These are phyloP conservation scores for Merluccius polli DNA, from an alignment of 2,797 vertebrate genomes.

Conservation along the genomic window DNA sequence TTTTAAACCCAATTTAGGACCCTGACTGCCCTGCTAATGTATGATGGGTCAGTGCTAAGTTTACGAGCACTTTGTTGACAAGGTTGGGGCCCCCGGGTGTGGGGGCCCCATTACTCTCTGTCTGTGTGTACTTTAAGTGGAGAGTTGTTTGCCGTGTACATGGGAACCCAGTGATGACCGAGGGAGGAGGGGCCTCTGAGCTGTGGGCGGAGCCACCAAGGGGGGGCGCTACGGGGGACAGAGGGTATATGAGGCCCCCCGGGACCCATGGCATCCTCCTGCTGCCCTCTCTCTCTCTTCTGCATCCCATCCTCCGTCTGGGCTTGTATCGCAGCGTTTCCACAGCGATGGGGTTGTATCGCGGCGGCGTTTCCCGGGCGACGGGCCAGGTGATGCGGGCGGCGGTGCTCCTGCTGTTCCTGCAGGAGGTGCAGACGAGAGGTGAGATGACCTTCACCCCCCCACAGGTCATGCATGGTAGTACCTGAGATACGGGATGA, in stretches of 20 bases:
- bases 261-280: background rate
- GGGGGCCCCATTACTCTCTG: background rate
- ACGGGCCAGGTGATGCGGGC: slow-evolving; percentile 27
- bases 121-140: background rate
- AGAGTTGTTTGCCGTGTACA: background rate
- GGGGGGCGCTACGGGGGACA: background rate
- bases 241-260: background rate
- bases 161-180: background rate
- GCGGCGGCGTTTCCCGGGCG: background rate
- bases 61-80: background rate
- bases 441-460: slow-evolving; percentile 48
- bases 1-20: background rate
- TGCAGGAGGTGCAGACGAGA: slow-evolving; percentile 46
- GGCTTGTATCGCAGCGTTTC: background rate
- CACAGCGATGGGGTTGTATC: background rate
- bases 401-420: slow-evolving; percentile 60
- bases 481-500: too few species aligned
- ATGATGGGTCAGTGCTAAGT: slow-evolving; percentile 2
- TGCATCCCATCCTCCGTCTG: background rate
- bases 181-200: background rate
- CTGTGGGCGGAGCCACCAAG: background rate
- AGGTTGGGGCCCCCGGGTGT: background rate
- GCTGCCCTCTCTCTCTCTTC: background rate
- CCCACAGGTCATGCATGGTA: too few species aligned
- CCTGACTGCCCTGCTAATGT: background rate